These are phyloP conservation scores for Drosophila biarmipes DNA, from an alignment of 1,140 invertebrate genomes.

Conservation along the genomic window DNA sequence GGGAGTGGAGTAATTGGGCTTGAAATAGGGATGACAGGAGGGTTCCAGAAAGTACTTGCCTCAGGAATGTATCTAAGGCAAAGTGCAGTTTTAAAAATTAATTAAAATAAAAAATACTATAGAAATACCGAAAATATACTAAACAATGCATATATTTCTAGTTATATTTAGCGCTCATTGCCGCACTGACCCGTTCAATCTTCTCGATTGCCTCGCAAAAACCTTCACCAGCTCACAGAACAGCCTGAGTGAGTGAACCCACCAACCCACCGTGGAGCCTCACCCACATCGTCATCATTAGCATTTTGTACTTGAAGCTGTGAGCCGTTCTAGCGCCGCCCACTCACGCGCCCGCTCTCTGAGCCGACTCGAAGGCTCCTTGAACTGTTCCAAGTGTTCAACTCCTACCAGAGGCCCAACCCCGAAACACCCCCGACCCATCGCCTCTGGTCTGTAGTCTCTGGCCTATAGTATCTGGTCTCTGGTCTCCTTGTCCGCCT, in stretches of 20 bases:
- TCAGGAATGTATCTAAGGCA: too few species aligned
- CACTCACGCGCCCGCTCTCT: conserved; percentile 26
- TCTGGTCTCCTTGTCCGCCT: conserved; percentile 35
- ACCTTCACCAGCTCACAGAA: conserved; percentile 8
- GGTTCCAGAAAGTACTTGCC: neutral
- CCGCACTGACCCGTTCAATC: neutral
- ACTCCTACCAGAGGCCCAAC: conserved; percentile 18
- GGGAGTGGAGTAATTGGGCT: conserved; percentile 8
- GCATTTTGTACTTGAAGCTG: conserved; percentile 68
- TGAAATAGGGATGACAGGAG: neutral
- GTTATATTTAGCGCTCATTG: too few species aligned
- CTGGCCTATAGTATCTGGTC: neutral
- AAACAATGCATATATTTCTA: neutral
- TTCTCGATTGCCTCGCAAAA: neutral
- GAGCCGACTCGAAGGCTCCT: conserved; percentile 32
- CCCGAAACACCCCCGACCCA: conserved; percentile 16
- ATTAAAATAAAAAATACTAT: neutral
- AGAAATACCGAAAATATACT: neutral
- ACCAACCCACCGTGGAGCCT: conserved; percentile 10
- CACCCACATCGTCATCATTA: conserved; percentile 42
- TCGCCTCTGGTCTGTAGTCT: neutral
- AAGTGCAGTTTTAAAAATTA: neutral
- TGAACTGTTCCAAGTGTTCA: conserved; percentile 52
- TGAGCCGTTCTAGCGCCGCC: conserved; percentile 15
- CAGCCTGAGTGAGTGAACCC: neutral